phyloP scores from a whole-genome alignment of 2,797 vertebrate species.

The Galago senegalensis region DNA sequence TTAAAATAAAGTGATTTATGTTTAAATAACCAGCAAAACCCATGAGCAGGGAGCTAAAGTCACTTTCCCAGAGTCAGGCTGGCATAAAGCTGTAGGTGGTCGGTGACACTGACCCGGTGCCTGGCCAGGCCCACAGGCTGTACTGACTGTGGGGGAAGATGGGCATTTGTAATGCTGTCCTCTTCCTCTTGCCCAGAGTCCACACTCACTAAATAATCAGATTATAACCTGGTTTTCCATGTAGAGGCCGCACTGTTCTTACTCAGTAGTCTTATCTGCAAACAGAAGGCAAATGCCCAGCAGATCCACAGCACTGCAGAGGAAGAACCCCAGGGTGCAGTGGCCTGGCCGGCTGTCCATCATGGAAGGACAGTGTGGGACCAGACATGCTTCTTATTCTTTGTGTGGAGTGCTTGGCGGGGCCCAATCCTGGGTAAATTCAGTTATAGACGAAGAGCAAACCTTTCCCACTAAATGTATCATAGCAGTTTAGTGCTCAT shows the following conservation, averaged over 20 bases:
- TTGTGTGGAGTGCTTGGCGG: too few species aligned
- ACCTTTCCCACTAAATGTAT: neutral
- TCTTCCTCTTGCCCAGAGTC: neutral
- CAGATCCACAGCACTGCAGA: too few species aligned
- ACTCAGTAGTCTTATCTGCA: neutral
- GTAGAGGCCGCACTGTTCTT: neutral
- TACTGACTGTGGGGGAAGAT: too few species aligned
- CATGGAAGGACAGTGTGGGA: neutral
- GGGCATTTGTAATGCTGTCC: neutral
- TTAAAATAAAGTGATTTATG: too few species aligned
- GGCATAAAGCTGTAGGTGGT: too few species aligned
- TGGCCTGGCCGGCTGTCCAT: too few species aligned
- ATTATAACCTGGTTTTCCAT: too few species aligned
- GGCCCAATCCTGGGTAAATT: neutral
- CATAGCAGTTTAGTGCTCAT: neutral
- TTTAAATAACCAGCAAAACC: too few species aligned
- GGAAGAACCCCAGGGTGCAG: neutral
- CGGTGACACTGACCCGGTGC: too few species aligned
- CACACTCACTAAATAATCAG: neutral
- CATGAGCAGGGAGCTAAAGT: too few species aligned
- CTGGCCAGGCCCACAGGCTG: too few species aligned
- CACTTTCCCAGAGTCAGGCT: too few species aligned
- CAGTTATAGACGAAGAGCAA: neutral
- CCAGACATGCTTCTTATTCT: neutral
- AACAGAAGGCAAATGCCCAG: neutral